Conservation (phyloP, 2,888 invertebrate genomes). For the Nephrotoma flavescens region DNA sequence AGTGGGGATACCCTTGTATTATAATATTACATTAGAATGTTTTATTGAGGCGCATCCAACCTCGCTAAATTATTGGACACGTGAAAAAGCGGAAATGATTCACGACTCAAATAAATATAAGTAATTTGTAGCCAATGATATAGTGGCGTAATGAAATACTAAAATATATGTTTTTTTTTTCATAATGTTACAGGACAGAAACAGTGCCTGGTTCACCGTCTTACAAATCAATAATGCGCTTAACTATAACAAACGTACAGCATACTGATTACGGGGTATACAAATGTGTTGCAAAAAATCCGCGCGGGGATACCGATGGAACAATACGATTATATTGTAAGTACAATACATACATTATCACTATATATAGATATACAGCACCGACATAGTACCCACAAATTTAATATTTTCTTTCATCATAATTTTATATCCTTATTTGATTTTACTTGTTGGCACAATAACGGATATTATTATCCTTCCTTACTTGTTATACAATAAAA, state of each 20-base stretch:
- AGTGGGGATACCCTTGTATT: constrained; percentile 70
- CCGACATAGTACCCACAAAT: not conserved
- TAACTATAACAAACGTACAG: constrained; percentile 63
- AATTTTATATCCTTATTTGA: not conserved
- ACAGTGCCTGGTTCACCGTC: constrained; percentile 51
- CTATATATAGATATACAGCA: no score
- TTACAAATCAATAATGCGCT: constrained; percentile 78
- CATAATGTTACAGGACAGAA: constrained; percentile 33
- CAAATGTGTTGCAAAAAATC: constrained; percentile 74
- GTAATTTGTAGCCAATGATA: constrained; percentile 22
- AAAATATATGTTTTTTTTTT: not conserved
- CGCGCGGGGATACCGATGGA: constrained; percentile 79
- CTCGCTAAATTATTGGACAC: constrained; percentile 80
- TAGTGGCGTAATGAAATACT: not conserved
- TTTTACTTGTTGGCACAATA: not conserved
- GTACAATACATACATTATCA: constrained; percentile 34
- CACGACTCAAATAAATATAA: constrained; percentile 72
- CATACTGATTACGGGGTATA: constrained; percentile 74
- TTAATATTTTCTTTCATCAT: not conserved
- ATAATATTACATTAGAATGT: constrained; percentile 76
- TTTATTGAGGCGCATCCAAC: constrained; percentile 87
- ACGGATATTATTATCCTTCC: not conserved
- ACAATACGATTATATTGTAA: constrained; percentile 78
- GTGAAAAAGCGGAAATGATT: constrained; percentile 78
- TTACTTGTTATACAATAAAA: not conserved